Evolutionary conservation across 2,888 invertebrate genomes (phyloP), one percentile per base, ranked within the genome.

Genomic region (Cataglyphis rosenhaueri): DNA sequence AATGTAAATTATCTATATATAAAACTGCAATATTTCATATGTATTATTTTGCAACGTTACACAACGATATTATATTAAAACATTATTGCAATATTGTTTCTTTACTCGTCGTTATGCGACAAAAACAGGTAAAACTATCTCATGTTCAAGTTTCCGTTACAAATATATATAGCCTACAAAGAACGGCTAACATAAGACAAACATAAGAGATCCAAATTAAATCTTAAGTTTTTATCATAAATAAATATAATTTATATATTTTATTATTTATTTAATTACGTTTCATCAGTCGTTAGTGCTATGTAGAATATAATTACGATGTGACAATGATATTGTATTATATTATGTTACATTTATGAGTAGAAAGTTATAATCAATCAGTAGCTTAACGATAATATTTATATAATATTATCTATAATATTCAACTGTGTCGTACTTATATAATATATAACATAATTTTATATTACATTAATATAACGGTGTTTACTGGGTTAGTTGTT

Each of bases 401-500:
- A 44, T 4, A 3, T 4, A 5, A 44, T 44, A 44, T 44, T 44
- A 15, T 44, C 44, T 44, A 5, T 44, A 44, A 44, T 44, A 15
- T 44, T 44, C 44, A 44, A 0, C n/a, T 44, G 15, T 12, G n/a
- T 52, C 15, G 9, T n/a, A 52, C 3, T 8, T 52, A 52, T 52
- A 18, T 18, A 25, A 25, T 25, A 25, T 25, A 25, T 29, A 2
- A 29, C 29, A 29, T 29, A 29, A 29, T 29, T 38, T 38, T 18
- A 18, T 4, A 25, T 6, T 18, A 61, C 8, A 61, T 61, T 18
- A 61, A 32, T 32, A 2, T 61, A 15, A 4, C 15, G 18, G 8
- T 61, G 15, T 61, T 61, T 61, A 61, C 9, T 61, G 29, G 18
- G 32, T 68, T 64, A 48, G 21, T 75, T 57, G n/a, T 41, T 66